Evolutionary conservation across 1,140 invertebrate species (phyloP), one percentile per base, ranked within the genome.

Genomic region (Caenorhabditis briggsae): DNA sequence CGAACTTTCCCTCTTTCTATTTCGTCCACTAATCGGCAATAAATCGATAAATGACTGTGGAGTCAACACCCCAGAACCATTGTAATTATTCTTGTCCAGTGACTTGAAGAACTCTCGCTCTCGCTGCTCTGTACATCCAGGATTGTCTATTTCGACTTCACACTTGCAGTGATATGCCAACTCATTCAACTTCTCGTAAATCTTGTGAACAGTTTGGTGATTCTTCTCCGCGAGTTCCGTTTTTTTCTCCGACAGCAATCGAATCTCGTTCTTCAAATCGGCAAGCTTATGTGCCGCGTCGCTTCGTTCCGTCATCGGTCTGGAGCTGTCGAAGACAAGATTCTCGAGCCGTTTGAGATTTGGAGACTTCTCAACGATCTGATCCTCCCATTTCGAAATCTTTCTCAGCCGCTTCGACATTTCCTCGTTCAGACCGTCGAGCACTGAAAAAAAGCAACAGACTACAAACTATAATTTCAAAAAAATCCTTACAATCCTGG

Each of bases 131-230:
- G 70, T 78, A 14, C 46, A 53, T 3, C 70, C 70, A 23, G 70
- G 70, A 78, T 78, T 78, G 23, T 78, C 70, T 8, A 53, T 50
- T 50, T 78, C 70, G 2, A 78, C n/a, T 78, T 78, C 70, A 20
- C 43, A 53, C n/a, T 78, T 78, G n/a, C 70, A 78, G 18, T 78
- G 70, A 50, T 50, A 78, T 3, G 70, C 70, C n/a, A 78, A 23
- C 14, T 78, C 70, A 53, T 53, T 78, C 20, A 78, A 25, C 41
- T 43, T 50, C n/a, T 16, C 18, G 8, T 53, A 50, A 16, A 78
- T n/a, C n/a, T 41, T 41, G 11, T 50, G 8, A 5, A 78, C n/a
- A 7, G 70, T 78, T 12, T 11, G 14, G 11, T 78, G 70, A 53
- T 78, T 78, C n/a, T 41, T 48, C 18, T 78, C 70, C 7, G 70